A percentile compares a stretch with the other conserved stretches of the same genome.
phyloP scores from a whole-genome alignment of 2,797 vertebrate species.

The Lutra lutra region DNA sequence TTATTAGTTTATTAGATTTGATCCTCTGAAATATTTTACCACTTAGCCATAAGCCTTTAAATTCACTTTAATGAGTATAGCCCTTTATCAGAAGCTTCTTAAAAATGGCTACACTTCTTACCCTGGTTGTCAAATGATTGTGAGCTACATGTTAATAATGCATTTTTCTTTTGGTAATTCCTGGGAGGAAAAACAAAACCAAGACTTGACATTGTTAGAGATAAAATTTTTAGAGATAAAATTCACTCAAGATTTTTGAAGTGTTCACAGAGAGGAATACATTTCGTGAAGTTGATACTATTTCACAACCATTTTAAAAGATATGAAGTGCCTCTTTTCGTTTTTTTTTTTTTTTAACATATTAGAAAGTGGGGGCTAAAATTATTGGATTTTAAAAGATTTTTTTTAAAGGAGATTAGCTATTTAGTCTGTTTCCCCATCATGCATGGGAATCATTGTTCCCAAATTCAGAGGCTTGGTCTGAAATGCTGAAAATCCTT shows the following conservation, averaged over 20 bases:
- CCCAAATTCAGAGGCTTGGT: constrained; percentile 44
- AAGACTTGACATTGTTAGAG: background rate
- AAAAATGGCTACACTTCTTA: constrained; percentile 53
- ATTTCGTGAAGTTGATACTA: background rate
- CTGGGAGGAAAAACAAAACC: constrained; percentile 32
- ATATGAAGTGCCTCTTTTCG: background rate
- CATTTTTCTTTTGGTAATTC: constrained; percentile 37
- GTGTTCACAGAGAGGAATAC: background rate
- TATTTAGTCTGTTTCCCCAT: constrained; percentile 54
- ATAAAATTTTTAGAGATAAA: constrained; percentile 43
- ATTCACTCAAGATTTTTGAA: constrained; percentile 27
- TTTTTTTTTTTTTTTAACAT: constrained; percentile 29
- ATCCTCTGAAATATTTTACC: constrained; percentile 65
- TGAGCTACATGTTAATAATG: constrained; percentile 2
- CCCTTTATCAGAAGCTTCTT: constrained; percentile 46
- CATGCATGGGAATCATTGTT: constrained; percentile 51
- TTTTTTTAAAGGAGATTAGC: constrained; percentile 49
- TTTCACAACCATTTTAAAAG: background rate
- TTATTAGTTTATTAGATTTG: constrained; percentile 71
- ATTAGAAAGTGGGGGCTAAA: constrained; percentile 25
- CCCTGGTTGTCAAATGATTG: background rate
- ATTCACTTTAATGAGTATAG: constrained; percentile 63
- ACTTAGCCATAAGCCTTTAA: constrained; percentile 25
- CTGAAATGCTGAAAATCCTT: constrained; percentile 72
- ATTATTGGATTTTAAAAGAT: constrained; percentile 68